phyloP scores from a whole-genome alignment of 2,797 vertebrate species.

The Urosaurus nigricauda region DNA sequence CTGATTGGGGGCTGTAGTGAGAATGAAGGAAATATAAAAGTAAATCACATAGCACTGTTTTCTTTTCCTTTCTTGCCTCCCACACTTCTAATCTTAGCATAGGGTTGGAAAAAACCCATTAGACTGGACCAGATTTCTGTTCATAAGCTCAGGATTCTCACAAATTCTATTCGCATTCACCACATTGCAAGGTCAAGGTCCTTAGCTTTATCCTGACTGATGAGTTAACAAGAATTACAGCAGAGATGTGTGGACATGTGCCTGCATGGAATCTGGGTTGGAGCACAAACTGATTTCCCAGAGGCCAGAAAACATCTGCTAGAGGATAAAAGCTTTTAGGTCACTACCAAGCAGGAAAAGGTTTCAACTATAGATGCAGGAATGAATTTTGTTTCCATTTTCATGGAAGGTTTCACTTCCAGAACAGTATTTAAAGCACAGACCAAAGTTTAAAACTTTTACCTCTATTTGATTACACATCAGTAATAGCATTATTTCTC shows the following conservation, averaged over 20 bases:
- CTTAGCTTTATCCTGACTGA: constrained; percentile 7
- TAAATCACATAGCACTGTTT: background rate
- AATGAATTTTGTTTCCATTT: background rate
- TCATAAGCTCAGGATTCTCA: constrained; percentile 1
- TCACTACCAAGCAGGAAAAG: background rate
- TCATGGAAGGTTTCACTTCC: background rate
- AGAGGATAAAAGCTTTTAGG: constrained; percentile 8
- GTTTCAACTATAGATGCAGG: background rate
- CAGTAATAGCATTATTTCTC: background rate
- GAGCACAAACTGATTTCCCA: constrained; percentile 34
- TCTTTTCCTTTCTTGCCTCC: background rate
- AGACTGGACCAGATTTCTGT: background rate
- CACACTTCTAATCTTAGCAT: background rate
- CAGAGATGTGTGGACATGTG: background rate
- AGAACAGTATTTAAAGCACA: background rate
- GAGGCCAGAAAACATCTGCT: constrained; percentile 21
- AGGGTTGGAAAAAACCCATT: background rate
- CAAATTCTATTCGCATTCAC: background rate
- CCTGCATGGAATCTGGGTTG: background rate
- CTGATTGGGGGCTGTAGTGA: background rate
- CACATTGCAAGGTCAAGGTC: background rate
- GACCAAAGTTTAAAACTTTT: background rate
- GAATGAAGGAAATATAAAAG: background rate
- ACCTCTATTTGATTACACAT: background rate
- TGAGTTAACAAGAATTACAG: constrained; percentile 15